These are phyloP conservation scores for Hypercompe scribonia DNA, from an alignment of 2,888 invertebrate genomes.

Conservation along the genomic window DNA sequence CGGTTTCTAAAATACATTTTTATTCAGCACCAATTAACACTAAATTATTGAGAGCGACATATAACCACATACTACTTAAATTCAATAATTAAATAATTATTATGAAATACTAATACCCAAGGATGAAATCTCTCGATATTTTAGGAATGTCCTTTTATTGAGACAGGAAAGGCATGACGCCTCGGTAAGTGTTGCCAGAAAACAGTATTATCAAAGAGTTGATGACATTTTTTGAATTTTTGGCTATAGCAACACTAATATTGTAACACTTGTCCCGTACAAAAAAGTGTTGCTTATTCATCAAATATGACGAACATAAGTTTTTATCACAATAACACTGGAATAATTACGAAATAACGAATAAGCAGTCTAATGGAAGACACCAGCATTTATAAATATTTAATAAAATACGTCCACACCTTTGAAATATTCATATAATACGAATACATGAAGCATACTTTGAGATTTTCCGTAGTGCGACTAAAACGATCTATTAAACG, in stretches of 20 bases:
- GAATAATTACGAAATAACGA: slow-evolving; percentile 47
- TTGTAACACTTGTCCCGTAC: slow-evolving; percentile 27
- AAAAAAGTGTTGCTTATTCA: slow-evolving; percentile 20
- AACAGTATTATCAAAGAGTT: background rate
- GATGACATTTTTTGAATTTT: background rate
- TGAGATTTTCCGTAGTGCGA: slow-evolving; percentile 16
- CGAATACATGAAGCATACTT: slow-evolving; percentile 17
- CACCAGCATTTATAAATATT: slow-evolving; percentile 22
- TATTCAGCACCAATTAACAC: slow-evolving; percentile 64
- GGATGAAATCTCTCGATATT: slow-evolving; percentile 44
- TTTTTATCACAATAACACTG: slow-evolving; percentile 51
- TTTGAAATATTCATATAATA: slow-evolving; percentile 9
- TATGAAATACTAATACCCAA: slow-evolving; percentile 47
- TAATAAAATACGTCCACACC: slow-evolving; percentile 1
- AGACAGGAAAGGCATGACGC: slow-evolving; percentile 29
- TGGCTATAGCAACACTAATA: slow-evolving; percentile 9
- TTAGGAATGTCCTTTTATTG: slow-evolving; percentile 51
- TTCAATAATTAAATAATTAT: slow-evolving; percentile 35
- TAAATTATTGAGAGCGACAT: slow-evolving; percentile 62
- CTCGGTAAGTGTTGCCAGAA: slow-evolving; percentile 31
- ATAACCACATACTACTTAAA: slow-evolving; percentile 52
- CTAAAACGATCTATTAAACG: background rate
- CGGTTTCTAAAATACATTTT: slow-evolving; percentile 55
- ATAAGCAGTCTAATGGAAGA: slow-evolving; percentile 54
- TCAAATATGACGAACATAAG: slow-evolving; percentile 13